Base-by-base conservation (phyloP, 2,113 vertebrate genomes). In the Beaufortia kweichowensis region DNA sequence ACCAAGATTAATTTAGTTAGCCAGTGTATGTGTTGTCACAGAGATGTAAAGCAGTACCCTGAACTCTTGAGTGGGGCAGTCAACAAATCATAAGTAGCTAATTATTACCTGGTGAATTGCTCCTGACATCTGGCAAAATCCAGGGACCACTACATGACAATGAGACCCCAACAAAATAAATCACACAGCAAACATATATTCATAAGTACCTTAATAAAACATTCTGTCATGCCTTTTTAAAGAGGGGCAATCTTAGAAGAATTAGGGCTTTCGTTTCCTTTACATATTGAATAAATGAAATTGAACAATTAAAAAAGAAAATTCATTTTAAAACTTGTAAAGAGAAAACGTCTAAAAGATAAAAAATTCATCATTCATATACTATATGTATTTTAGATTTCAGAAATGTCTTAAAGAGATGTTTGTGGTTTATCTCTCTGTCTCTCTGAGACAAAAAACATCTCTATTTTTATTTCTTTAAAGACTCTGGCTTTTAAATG, bases 171-270 rank as follows among this genome's bases (percentile, higher is more conserved):
- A 69, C 66, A 55, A 33, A 55, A 23, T 69, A 55, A 55, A 35
- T 69, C 29, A 55, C 21, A 23, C 11, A 3, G 48, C 46, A 24
- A 8, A 33, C 66, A 53, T 69, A 50, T 26, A 46, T 39, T 28
- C 64, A 28, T 68, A 68, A 68, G 43, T 43, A 53, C 46, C 65
- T 31, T 28, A 33, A 15, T 68, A 68, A 68, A 55, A 69, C 66
- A 69, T 33, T 53, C 10, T 21, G 11, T 35, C 9, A 35, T 31
- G 21, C 8, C 48, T 28, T 55, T 69, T 29, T 17, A 11, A 55
- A 24, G 29, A 35, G 19, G 29, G 28, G 23, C 19, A 33, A 21
- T 53, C 48, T 21, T 8, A 46, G 12, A 12, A 46, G 12, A n/a
- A 29, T 50, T 31, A 28, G 19, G 29, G 26, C 15, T 6, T 48